Percentiles rank a stretch among this genome's conserved stretches.
phyloP scores from a whole-genome alignment of 2,797 vertebrate genomes.

The Parauchenoglanis ngamensis region DNA sequence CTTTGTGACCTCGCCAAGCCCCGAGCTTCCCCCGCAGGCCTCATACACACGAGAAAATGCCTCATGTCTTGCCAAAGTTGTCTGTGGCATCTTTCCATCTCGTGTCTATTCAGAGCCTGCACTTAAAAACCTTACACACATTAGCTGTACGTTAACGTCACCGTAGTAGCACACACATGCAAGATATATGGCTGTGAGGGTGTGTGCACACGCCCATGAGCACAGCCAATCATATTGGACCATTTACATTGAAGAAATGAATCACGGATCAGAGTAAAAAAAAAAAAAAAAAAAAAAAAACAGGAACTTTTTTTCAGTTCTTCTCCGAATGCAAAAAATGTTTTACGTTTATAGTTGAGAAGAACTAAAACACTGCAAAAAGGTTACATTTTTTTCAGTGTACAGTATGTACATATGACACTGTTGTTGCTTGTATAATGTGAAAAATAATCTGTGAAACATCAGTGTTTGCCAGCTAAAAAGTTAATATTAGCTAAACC shows the following conservation, averaged over 20 bases:
- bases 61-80: conserved; percentile 23
- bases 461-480: not conserved
- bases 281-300: not conserved
- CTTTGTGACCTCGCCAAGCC: conserved; percentile 14
- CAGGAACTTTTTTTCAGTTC: not conserved
- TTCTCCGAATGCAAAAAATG: not conserved
- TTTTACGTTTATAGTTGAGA: not conserved
- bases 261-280: not conserved
- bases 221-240: not conserved
- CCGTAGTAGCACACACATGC: not conserved
- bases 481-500: not conserved
- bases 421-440: not conserved
- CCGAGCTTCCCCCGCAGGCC: not conserved
- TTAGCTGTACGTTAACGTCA: not conserved
- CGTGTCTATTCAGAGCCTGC: conserved; percentile 26
- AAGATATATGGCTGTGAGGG: not conserved
- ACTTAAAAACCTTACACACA: not conserved
- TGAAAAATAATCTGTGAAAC: not conserved
- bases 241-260: not conserved
- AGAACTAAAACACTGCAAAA: not conserved
- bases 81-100: conserved; percentile 24
- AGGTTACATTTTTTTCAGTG: not conserved
- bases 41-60: conserved; percentile 18
- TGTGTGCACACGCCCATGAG: not conserved
- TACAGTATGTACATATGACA: not conserved